Conservation (phyloP, 2,113 vertebrate species). For the Dasyornis broadbenti region DNA sequence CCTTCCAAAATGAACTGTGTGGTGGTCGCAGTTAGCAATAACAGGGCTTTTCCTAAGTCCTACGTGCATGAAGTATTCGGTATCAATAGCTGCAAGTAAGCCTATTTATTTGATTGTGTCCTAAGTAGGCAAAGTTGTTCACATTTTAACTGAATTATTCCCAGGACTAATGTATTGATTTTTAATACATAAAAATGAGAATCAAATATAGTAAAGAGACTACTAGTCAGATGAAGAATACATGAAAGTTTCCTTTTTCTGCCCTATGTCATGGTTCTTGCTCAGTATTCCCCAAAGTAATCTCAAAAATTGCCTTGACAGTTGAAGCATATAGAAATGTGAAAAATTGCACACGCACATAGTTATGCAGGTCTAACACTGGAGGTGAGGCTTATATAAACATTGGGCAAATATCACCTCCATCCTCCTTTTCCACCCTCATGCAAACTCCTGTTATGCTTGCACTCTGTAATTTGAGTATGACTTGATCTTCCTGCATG, state of each 20-base stretch:
- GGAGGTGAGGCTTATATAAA: background rate
- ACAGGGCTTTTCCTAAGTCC: background rate
- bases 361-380: background rate
- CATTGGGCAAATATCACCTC: background rate
- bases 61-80: background rate
- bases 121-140: background rate
- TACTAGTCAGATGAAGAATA: background rate
- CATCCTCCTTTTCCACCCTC: background rate
- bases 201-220: background rate
- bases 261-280: background rate
- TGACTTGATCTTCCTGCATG: background rate
- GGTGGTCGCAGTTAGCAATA: background rate
- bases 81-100: background rate
- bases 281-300: background rate
- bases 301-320: background rate
- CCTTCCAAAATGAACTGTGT: background rate
- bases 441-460: background rate
- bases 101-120: background rate
- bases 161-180: background rate
- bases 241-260: background rate
- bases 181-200: background rate
- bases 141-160: background rate
- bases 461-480: conserved; percentile 19
- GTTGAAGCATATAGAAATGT: background rate
- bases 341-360: background rate